These are phyloP conservation scores for Cremastinae sp. DNA, from an alignment of 2,888 invertebrate species.

Conservation along the genomic window DNA sequence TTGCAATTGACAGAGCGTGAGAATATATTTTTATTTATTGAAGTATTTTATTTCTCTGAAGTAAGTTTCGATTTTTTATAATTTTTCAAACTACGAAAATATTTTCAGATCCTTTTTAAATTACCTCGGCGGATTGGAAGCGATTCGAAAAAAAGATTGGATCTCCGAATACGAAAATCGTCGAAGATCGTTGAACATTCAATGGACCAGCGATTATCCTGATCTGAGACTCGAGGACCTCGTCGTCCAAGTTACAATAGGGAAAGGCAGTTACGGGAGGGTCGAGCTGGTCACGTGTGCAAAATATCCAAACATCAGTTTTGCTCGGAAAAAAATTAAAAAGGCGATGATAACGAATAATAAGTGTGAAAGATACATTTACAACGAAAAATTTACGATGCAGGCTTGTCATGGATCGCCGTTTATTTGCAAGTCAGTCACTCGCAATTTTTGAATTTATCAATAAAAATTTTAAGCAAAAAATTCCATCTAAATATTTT, in stretches of 20 bases:
- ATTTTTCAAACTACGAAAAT: background rate
- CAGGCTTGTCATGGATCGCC: constrained; percentile 84
- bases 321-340: constrained; percentile 85
- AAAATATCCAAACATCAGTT: constrained; percentile 76
- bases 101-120: constrained; percentile 86
- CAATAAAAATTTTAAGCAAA: background rate
- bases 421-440: constrained; percentile 85
- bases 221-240: constrained; percentile 88
- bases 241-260: constrained; percentile 90
- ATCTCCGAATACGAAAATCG: constrained; percentile 61
- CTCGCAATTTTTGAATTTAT: background rate
- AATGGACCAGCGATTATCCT: constrained; percentile 81
- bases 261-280: constrained; percentile 95
- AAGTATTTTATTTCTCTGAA: too few species aligned
- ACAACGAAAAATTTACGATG: constrained; percentile 85
- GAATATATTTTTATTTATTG: constrained; percentile 67
- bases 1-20: constrained; percentile 91
- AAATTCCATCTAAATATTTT: constrained; percentile 1
- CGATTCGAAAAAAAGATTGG: constrained; percentile 82
- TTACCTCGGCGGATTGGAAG: constrained; percentile 89
- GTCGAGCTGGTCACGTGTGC: constrained; percentile 85
- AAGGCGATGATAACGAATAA: constrained; percentile 84
- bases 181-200: constrained; percentile 55
- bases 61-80: too few species aligned
- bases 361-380: constrained; percentile 84